These are phyloP conservation scores for Erebia aethiops DNA, from an alignment of 2,888 invertebrate genomes.

Conservation along the genomic window DNA sequence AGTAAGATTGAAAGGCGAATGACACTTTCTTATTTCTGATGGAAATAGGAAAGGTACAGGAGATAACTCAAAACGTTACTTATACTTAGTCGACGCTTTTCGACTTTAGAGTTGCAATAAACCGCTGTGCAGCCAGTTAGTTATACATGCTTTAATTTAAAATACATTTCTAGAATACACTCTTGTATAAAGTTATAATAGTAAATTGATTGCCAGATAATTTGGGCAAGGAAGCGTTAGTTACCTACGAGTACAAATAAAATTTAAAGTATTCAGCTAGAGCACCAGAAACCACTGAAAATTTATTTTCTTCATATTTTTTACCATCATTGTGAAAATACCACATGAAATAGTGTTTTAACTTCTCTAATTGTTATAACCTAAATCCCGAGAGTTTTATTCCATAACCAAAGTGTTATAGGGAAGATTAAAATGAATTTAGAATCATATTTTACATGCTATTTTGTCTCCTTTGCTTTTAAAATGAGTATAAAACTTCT, in stretches of 20 bases:
- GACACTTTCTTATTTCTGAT: no score
- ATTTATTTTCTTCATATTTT: background rate
- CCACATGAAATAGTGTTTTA: conserved; percentile 17
- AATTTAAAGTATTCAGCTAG: background rate
- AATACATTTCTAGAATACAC: background rate
- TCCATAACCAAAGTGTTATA: conserved; percentile 2
- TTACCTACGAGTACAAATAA: no score
- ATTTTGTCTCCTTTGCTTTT: background rate
- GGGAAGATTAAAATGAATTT: conserved; percentile 7
- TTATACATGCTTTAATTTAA: no score
- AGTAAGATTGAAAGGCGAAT: no score
- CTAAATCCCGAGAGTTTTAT: conserved; percentile 22
- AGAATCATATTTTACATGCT: background rate
- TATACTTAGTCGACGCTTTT: no score
- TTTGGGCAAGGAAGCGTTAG: no score
- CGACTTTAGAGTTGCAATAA: no score
- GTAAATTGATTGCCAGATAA: background rate
- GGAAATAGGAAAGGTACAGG: no score
- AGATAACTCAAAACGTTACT: no score
- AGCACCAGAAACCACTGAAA: background rate
- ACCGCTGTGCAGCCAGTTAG: no score
- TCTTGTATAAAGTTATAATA: background rate
- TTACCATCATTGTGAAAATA: conserved; percentile 21
- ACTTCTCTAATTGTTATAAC: conserved; percentile 29
- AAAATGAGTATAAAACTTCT: background rate